Conservation (phyloP, 2,797 vertebrate species). For the Coluber constrictor region DNA sequence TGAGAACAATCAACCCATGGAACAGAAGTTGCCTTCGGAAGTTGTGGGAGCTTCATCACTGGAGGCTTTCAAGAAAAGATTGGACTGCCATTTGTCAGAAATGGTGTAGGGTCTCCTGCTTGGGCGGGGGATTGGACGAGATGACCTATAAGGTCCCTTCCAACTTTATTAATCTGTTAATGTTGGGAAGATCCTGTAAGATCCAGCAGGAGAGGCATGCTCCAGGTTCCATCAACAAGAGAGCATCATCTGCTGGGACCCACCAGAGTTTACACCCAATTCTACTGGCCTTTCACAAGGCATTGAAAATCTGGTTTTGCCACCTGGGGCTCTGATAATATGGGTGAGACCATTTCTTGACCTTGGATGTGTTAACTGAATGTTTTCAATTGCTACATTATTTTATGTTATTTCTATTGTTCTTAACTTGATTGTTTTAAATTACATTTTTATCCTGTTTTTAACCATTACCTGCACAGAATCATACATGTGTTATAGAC, state of each 20-base stretch:
- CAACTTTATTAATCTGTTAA: background rate
- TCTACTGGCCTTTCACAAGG: no score
- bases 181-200: background rate
- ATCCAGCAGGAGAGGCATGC: background rate
- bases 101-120: no score
- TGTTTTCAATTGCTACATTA: background rate
- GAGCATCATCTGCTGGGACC: background rate
- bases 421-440: no score
- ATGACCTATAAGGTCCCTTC: no score
- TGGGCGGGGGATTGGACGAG: no score
- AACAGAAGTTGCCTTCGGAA: no score
- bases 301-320: background rate
- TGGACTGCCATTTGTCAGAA: no score
- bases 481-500: background rate
- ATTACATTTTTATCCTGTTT: background rate
- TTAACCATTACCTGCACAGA: background rate
- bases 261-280: background rate
- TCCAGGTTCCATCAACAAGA: background rate
- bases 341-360: background rate
- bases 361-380: background rate
- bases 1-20: no score
- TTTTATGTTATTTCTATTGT: no score
- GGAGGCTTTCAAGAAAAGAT: no score
- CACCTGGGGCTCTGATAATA: background rate
- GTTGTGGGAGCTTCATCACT: no score